phyloP scores from a whole-genome alignment of 2,797 vertebrate species.

The Miopithecus talapoin region DNA sequence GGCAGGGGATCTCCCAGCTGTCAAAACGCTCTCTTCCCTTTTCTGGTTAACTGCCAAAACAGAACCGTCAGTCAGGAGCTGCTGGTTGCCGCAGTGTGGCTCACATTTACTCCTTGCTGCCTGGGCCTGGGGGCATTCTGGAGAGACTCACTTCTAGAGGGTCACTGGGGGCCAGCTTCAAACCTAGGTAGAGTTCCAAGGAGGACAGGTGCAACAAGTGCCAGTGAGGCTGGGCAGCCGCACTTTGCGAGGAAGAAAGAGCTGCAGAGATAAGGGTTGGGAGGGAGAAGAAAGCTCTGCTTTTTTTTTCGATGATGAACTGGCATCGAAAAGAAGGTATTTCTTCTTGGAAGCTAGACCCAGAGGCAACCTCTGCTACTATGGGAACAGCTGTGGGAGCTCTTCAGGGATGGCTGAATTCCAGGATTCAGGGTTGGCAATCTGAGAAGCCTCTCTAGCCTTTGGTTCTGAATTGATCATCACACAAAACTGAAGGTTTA shows the following conservation, averaged over 20 bases:
- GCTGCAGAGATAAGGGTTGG: neutral
- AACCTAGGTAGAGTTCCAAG: neutral
- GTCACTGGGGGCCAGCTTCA: neutral
- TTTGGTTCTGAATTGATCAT: constrained; percentile 81
- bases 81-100: neutral
- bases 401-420: constrained; percentile 72
- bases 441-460: constrained; percentile 71
- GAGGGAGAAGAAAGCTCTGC: neutral
- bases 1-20: constrained; percentile 53
- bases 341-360: constrained; percentile 34
- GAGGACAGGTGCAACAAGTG: neutral
- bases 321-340: neutral
- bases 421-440: constrained; percentile 73
- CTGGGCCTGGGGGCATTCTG: neutral
- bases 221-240: neutral
- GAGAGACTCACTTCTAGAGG: neutral
- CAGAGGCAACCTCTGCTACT: constrained; percentile 63
- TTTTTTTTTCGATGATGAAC: neutral
- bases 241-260: neutral
- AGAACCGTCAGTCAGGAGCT: constrained; percentile 26
- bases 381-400: constrained; percentile 71
- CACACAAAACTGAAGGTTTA: constrained; percentile 81
- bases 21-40: constrained; percentile 49
- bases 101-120: neutral
- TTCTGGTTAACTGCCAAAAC: constrained; percentile 60